phyloP scores from a whole-genome alignment of 2,113 vertebrate genomes.

The Cichladusa arquata region DNA sequence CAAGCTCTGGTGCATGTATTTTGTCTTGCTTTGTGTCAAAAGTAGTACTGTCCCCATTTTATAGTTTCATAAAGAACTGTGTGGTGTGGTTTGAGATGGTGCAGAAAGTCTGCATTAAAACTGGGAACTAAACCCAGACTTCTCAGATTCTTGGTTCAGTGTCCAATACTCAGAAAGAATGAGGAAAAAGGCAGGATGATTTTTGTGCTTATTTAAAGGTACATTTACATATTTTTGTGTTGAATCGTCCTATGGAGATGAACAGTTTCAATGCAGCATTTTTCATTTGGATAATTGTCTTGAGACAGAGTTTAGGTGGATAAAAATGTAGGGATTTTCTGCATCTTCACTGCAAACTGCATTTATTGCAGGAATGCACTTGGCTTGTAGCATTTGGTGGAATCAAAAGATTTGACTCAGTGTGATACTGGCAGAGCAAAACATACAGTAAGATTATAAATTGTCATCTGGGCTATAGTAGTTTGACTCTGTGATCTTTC shows the following conservation, averaged over 20 bases:
- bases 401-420: conserved; percentile 17
- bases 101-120: neutral
- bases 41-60: neutral
- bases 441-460: neutral
- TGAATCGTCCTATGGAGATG: neutral
- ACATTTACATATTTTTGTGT: neutral
- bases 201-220: conserved; percentile 6
- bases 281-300: neutral
- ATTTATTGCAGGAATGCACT: neutral
- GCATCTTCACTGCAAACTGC: neutral
- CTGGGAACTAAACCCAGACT: neutral
- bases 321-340: neutral
- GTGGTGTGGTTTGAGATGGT: neutral
- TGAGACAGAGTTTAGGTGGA: neutral
- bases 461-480: conserved; percentile 1
- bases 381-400: conserved; percentile 10
- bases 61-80: neutral
- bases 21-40: neutral
- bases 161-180: neutral
- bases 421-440: conserved; percentile 20
- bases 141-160: neutral
- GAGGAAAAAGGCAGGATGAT: neutral
- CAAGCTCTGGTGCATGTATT: neutral
- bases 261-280: neutral
- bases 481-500: neutral